Percentiles rank a stretch among this genome's conserved stretches.
These are phyloP conservation scores for Agriopis aurantiaria DNA, from an alignment of 2,888 invertebrate genomes.

Conservation along the genomic window DNA sequence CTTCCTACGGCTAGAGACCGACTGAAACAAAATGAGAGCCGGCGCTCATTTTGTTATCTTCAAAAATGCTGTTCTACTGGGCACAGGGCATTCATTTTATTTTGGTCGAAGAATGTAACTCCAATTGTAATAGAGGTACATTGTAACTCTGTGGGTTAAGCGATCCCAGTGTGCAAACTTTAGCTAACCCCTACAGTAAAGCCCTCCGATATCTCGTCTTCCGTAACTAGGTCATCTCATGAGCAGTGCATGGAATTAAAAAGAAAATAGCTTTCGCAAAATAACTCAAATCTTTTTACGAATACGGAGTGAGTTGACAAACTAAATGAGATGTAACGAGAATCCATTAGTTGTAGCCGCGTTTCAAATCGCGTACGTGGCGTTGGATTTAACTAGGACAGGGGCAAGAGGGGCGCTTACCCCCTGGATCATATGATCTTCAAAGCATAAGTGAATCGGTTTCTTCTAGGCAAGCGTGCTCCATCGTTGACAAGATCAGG, in stretches of 20 bases:
- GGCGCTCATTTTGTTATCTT: too few relatives aligned
- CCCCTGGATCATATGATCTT: too few relatives aligned
- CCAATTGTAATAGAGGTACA: neutral
- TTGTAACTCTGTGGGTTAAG: neutral
- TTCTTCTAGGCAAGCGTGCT: too few relatives aligned
- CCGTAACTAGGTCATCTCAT: conserved; percentile 3
- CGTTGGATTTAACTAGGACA: neutral
- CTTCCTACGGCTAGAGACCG: too few relatives aligned
- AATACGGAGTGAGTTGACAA: conserved; percentile 16
- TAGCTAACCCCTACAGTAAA: neutral
- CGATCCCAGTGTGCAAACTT: neutral
- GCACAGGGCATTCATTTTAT: too few relatives aligned
- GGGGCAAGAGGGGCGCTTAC: neutral
- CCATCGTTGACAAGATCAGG: too few relatives aligned
- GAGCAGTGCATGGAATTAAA: conserved; percentile 1
- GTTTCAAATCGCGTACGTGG: conserved; percentile 25
- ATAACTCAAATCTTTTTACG: conserved; percentile 10
- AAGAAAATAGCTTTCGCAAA: conserved; percentile 1
- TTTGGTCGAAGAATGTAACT: too few relatives aligned
- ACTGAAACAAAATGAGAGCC: too few relatives aligned
- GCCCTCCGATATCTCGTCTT: neutral
- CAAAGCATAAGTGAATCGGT: too few relatives aligned
- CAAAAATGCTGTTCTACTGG: too few relatives aligned
- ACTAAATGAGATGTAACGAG: conserved; percentile 29
- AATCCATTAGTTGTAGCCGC: conserved; percentile 22